Evolutionary conservation across 2,888 invertebrate species (phyloP).

Genomic region (Ophioninae sp.): DNA sequence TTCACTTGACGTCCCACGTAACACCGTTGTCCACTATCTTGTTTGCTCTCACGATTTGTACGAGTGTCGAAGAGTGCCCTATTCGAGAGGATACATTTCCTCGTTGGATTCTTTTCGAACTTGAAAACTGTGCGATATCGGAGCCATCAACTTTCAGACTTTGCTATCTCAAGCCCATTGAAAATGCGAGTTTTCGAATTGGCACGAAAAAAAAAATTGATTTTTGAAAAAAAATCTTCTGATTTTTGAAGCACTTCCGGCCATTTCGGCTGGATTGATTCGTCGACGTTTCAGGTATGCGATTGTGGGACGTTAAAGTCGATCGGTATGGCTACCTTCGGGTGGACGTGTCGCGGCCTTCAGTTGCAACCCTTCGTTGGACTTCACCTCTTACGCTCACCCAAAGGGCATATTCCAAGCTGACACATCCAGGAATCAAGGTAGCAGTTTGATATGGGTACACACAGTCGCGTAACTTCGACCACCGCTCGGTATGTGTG

Average conservation of each 20-base stretch:
- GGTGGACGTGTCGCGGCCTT: slow-evolving; percentile 53
- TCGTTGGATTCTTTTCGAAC: not conserved
- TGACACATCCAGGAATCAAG: slow-evolving; percentile 49
- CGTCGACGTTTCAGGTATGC: not conserved
- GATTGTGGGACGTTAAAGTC: slow-evolving; percentile 19
- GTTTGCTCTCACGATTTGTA: not conserved
- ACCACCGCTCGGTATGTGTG: slow-evolving; percentile 2
- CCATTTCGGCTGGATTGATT: not conserved
- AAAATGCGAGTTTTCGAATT: no score
- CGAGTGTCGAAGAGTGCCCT: not conserved
- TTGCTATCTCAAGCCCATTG: no score
- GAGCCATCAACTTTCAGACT: no score
- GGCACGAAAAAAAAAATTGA: no score
- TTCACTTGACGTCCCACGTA: slow-evolving; percentile 30
- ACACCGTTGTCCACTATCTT: not conserved
- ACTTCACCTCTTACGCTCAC: slow-evolving; percentile 21
- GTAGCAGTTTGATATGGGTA: slow-evolving; percentile 20
- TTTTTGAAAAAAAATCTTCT: no score
- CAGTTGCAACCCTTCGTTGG: slow-evolving; percentile 54
- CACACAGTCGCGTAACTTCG: slow-evolving; percentile 10
- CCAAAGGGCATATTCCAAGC: slow-evolving; percentile 51
- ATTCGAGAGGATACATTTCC: not conserved
- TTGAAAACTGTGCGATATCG: no score
- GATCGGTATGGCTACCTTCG: slow-evolving; percentile 38
- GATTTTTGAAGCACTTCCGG: not conserved